Percentiles rank a stretch among this genome's conserved stretches.
Conservation (phyloP, 2,888 invertebrate genomes). For the Ganaspis brasiliensis region DNA sequence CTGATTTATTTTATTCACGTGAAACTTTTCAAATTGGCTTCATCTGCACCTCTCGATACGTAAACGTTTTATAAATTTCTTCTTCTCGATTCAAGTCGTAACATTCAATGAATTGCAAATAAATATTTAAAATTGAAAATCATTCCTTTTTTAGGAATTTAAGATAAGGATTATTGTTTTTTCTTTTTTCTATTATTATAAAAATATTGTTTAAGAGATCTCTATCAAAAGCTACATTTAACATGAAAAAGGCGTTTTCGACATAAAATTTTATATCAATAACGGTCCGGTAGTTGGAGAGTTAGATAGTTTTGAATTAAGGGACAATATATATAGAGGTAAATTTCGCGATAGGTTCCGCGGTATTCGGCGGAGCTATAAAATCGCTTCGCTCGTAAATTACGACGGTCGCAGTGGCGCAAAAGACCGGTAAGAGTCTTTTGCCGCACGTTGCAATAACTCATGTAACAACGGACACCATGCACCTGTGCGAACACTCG, state of each 20-base stretch:
- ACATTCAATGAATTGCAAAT: not conserved
- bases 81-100: not conserved
- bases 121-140: not conserved
- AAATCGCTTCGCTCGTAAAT: conserved; percentile 50
- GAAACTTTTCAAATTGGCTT: conserved; percentile 11
- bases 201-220: no score
- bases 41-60: not conserved
- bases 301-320: conserved; percentile 15
- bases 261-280: no score
- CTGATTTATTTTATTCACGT: not conserved
- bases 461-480: conserved; percentile 63
- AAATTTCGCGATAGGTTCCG: conserved; percentile 24
- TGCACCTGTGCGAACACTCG: conserved; percentile 72
- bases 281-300: no score
- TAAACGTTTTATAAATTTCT: not conserved
- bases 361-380: conserved; percentile 23
- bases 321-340: conserved; percentile 14
- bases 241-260: no score
- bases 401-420: conserved; percentile 47
- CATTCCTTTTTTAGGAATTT: no score
- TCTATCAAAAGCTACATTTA: no score
- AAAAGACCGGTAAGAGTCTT: conserved; percentile 52
- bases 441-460: conserved; percentile 63
- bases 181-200: no score
- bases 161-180: no score